These are phyloP conservation scores for Pelagia noctiluca DNA, from an alignment of 30 jellyfish, hydroid and myxozoan genomes.

Conservation along the genomic window DNA sequence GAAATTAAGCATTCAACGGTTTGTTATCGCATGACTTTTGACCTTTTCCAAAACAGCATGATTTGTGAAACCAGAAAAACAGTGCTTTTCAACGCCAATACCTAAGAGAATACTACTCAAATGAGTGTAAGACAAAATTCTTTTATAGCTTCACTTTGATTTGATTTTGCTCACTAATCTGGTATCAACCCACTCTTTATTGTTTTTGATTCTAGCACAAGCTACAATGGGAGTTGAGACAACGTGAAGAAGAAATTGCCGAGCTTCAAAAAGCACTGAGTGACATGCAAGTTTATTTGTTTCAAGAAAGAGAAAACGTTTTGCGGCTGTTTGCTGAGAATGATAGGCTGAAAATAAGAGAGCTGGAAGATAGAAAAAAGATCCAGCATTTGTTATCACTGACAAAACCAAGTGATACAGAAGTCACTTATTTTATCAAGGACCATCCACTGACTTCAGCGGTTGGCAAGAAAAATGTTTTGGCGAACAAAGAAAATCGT, in stretches of 20 bases:
- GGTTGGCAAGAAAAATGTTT: not conserved
- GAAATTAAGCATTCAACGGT: no score
- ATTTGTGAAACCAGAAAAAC: no score
- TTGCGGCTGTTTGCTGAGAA: slow-evolving; percentile 89
- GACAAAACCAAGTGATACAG: slow-evolving; percentile 83
- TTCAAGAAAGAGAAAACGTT: slow-evolving; percentile 95
- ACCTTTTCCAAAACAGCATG: no score
- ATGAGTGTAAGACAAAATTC: not conserved
- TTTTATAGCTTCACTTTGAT: not conserved
- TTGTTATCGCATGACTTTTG: no score
- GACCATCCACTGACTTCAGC: slow-evolving; percentile 43
- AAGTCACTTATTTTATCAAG: slow-evolving; percentile 81
- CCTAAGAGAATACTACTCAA: no score
- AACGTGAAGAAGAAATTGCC: slow-evolving; percentile 90
- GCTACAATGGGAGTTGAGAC: slow-evolving; percentile 92
- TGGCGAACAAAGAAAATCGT: not conserved
- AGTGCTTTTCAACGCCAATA: no score
- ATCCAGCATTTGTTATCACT: slow-evolving; percentile 91
- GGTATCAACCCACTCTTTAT: not conserved
- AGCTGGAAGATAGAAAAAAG: slow-evolving; percentile 89
- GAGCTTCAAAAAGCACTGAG: slow-evolving; percentile 92
- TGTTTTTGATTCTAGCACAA: slow-evolving; percentile 64
- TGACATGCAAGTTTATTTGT: slow-evolving; percentile 93
- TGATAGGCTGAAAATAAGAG: slow-evolving; percentile 84
- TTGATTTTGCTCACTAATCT: not conserved